A percentile compares a stretch with the other conserved stretches of the same genome.
Conservation (phyloP, 92 coral and sea anemone species). For the Ricordea florida region DNA sequence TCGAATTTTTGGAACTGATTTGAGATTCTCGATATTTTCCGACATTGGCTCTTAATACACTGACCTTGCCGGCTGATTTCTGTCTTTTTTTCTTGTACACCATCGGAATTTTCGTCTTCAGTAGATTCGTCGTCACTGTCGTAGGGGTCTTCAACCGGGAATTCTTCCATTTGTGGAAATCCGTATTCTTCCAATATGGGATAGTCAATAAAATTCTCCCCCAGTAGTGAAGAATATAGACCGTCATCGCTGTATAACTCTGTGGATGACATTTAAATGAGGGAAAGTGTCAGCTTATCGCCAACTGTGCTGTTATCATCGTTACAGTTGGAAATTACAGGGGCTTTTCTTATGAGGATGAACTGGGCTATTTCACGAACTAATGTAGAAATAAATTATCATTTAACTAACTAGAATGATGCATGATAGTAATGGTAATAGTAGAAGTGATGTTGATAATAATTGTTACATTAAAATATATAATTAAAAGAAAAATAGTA, state of each 20-base stretch:
- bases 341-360: too few relatives aligned
- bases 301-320: background rate
- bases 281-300: background rate
- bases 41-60: background rate
- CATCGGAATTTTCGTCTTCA: background rate
- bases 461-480: too few relatives aligned
- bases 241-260: slow-evolving; percentile 11
- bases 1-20: too few relatives aligned
- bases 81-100: slow-evolving; percentile 1
- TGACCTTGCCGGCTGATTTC: background rate
- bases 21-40: too few relatives aligned
- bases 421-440: too few relatives aligned
- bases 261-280: background rate
- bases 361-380: too few relatives aligned
- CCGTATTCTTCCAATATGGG: slow-evolving; percentile 57
- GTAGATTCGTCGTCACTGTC: background rate
- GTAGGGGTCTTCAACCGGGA: slow-evolving; percentile 8
- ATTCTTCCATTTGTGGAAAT: slow-evolving; percentile 48
- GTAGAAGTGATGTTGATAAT: too few relatives aligned
- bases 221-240: slow-evolving; percentile 25
- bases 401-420: too few relatives aligned
- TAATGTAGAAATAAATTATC: too few relatives aligned
- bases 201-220: slow-evolving; percentile 13
- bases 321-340: background rate
- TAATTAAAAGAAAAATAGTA: too few relatives aligned